Percentiles rank a stretch among this genome's conserved stretches.
These are phyloP conservation scores for Drosophila paracracens DNA, from an alignment of 2,888 invertebrate species.

Conservation along the genomic window DNA sequence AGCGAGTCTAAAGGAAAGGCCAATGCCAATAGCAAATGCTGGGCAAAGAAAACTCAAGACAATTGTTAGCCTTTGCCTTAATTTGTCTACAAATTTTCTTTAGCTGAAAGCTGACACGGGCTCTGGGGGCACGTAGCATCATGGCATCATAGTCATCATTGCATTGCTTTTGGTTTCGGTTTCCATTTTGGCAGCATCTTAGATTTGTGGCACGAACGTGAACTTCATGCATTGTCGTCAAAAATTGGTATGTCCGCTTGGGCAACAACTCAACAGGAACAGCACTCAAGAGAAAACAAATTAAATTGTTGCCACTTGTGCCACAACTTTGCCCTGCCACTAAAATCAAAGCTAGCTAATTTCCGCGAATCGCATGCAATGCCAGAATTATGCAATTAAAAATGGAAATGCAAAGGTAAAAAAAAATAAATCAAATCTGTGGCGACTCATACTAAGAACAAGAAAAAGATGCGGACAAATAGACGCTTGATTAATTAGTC, in stretches of 20 bases:
- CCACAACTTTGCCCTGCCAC: constrained; percentile 14
- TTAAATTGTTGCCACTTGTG: constrained; percentile 74
- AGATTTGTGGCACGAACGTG: constrained; percentile 79
- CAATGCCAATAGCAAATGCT: constrained; percentile 42
- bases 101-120: constrained; percentile 33
- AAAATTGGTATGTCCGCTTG: constrained; percentile 54
- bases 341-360: constrained; percentile 9
- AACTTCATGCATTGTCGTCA: constrained; percentile 78
- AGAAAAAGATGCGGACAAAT: constrained; percentile 18
- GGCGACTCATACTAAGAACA: constrained; percentile 25
- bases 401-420: constrained; percentile 61
- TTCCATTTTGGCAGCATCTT: constrained; percentile 61
- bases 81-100: constrained; percentile 75
- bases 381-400: constrained; percentile 76
- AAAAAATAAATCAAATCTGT: constrained; percentile 11
- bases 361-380: constrained; percentile 70
- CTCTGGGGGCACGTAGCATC: constrained; percentile 54
- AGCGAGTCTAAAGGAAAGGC: constrained; percentile 37
- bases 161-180: constrained; percentile 50
- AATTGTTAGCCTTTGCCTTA: constrained; percentile 74
- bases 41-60: constrained; percentile 33
- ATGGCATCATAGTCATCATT: constrained; percentile 3
- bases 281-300: constrained; percentile 53
- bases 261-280: constrained; percentile 12
- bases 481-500: constrained; percentile 55